Evolutionary conservation across 2,888 invertebrate genomes (phyloP).

Genomic region (Trachelus iudaicus): DNA sequence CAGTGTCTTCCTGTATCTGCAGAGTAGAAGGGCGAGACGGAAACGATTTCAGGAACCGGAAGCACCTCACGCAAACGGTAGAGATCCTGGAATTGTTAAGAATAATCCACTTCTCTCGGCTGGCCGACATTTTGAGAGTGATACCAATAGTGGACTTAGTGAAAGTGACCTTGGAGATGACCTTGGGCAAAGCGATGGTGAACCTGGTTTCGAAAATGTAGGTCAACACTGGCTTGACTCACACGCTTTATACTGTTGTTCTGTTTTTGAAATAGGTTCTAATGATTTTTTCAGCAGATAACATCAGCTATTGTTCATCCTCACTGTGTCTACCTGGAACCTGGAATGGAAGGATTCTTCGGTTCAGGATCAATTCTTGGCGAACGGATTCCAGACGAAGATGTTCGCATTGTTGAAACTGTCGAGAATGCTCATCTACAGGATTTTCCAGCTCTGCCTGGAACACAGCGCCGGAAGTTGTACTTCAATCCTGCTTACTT

Average conservation of each 20-base stretch:
- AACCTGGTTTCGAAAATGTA: constrained; percentile 54
- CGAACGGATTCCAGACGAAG: constrained; percentile 84
- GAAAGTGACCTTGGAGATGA: constrained; percentile 57
- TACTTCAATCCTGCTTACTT: constrained; percentile 94
- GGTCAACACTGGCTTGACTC: constrained; percentile 45
- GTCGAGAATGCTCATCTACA: constrained; percentile 68
- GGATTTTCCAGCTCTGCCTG: constrained; percentile 63
- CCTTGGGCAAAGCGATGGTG: constrained; percentile 48
- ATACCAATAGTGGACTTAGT: constrained; percentile 47
- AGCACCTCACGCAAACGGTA: constrained; percentile 54
- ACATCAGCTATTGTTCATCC: constrained; percentile 83
- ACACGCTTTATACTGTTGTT: constrained; percentile 43
- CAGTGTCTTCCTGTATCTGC: constrained; percentile 85
- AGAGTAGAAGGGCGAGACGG: constrained; percentile 75
- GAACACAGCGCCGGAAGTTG: constrained; percentile 80
- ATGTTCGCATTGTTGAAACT: constrained; percentile 87
- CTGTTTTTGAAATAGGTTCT: constrained; percentile 22
- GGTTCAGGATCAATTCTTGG: constrained; percentile 54
- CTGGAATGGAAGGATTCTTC: constrained; percentile 58
- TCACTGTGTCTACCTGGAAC: constrained; percentile 52
- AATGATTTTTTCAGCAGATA: constrained; percentile 60
- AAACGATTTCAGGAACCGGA: constrained; percentile 52
- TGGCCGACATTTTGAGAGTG: constrained; percentile 70
- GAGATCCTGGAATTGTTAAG: constrained; percentile 78
- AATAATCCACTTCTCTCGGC: constrained; percentile 79